Base-by-base conservation (phyloP, 2,888 invertebrate genomes). In the Drosophila fulvimacula region DNA sequence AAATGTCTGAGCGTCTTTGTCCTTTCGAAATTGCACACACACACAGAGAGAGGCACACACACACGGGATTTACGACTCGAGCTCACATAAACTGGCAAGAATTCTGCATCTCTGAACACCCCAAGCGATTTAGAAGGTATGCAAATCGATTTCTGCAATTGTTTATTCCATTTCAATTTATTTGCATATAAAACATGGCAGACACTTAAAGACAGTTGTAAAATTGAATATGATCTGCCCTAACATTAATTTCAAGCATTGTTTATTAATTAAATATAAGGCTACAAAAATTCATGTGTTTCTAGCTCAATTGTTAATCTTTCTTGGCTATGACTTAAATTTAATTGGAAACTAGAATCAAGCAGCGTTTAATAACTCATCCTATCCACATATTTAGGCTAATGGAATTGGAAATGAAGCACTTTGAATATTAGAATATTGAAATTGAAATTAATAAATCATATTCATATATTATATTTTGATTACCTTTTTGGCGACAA, bases 181-280 rank as follows among this genome's bases (percentile, higher is more conserved):
- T 87, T 77, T 84, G 52, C 72, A 79, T 74, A 67, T 59, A 74
- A 75, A 75, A 71, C 61, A 75, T 87, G 82, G 70, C 81, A 21
- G 24, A 2, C 32, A 13, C 19, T 46, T 46, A 27, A 46, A 46
- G 46, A 17, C 46, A 17, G 17, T 3, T 30, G 17, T 6, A 17
- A 48, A 30, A 38, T 5, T 52, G 46, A 38, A 39, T 42, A 51
- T 11, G n/a, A 36, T 34, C 21, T 36, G 27, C 1, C 3, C n/a
- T 5, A 30, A 17, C 30, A 48, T 48, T 32, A 13, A 32, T 32
- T 48, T 32, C 24, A 13, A 30, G 13, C 17, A 19, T 17, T 17
- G 30, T 2, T 27, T 10, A 32, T 17, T 48, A 17, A 48, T 48
- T 48, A 30, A 27, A 30, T 48, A 30, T 30, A 48, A 48, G 5